Conservation (phyloP, 2,797 vertebrate species). For the Allenopithecus nigroviridis region DNA sequence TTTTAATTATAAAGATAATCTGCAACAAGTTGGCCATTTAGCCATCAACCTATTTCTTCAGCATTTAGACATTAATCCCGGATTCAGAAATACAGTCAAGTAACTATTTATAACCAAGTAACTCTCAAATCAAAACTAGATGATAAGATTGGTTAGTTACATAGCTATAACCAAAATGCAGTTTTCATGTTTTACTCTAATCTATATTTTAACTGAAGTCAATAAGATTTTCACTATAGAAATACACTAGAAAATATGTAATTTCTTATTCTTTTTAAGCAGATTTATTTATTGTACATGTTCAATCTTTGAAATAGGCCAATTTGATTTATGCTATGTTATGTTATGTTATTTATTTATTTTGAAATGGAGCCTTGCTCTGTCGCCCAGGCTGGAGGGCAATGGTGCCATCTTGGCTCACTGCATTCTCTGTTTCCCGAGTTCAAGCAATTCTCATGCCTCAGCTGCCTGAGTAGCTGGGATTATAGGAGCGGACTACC, state of each 20-base stretch:
- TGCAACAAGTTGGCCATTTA: background rate
- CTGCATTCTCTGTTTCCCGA: background rate
- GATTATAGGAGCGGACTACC: background rate
- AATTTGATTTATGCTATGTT: background rate
- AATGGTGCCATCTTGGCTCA: background rate
- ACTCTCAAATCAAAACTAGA: background rate
- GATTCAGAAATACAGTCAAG: background rate
- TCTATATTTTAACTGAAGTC: background rate
- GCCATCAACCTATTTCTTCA: background rate
- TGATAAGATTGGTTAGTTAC: background rate
- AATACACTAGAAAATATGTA: background rate
- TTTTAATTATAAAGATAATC: background rate
- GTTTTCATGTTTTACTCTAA: slow-evolving; percentile 17
- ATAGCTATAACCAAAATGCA: background rate
- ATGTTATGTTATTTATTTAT: background rate
- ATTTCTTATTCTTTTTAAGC: background rate
- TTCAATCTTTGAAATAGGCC: background rate
- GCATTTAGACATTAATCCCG: background rate
- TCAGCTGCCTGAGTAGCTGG: background rate
- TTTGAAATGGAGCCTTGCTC: background rate
- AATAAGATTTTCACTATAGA: background rate
- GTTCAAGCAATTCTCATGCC: background rate
- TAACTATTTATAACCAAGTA: background rate
- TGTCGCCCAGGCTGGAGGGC: background rate
- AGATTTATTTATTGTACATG: background rate